Base-by-base conservation (phyloP, 2,113 vertebrate species). In the Jaculus jaculus region DNA sequence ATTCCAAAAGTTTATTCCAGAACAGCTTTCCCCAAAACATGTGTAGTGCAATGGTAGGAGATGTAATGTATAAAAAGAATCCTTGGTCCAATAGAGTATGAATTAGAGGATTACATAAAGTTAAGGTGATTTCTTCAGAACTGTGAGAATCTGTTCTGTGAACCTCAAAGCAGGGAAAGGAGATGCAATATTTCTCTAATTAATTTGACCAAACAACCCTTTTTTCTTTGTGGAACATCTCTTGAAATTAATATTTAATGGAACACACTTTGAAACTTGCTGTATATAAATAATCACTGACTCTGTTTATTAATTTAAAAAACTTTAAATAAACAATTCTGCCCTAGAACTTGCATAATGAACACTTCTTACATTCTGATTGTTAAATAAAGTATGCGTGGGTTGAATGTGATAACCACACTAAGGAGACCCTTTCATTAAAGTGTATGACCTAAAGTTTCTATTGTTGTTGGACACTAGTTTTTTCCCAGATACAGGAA, bases 1-100 rank as follows among this genome's bases (percentile, higher is more conserved):
- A 74, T 24, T 90, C 84, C 39, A 88, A 88, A 87, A 84, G 32
- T 26, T 88, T 93, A 87, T 66, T 91, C 17, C 17, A 93, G 68
- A 80, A 34, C 10, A 75, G 15, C 34, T 39, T 65, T 92, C 69
- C n/a, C 60, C 80, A 63, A 94, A 91, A 21, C 71, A 77, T 58
- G 16, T 81, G 26, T 18, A 89, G 10, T 71, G 39, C 58, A 84
- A 39, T 66, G 20, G 51, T 60, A 74, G 61, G 7, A 84, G 39
- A n/a, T 86, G 61, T 30, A 58, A 88, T 68, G 26, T 92, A 26
- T 30, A 80, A 84, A 93, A 81, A 84, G 24, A 47, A 61, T 34
- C 17, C 42, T 68, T 1, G 58, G 47, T 84, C 26, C 34, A 69
- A 30, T 3, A 68, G 32, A 18, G 30, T 63, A 15, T 30, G n/a